Conservation (phyloP, 2,888 invertebrate genomes). For the Aphodius sticticus region DNA sequence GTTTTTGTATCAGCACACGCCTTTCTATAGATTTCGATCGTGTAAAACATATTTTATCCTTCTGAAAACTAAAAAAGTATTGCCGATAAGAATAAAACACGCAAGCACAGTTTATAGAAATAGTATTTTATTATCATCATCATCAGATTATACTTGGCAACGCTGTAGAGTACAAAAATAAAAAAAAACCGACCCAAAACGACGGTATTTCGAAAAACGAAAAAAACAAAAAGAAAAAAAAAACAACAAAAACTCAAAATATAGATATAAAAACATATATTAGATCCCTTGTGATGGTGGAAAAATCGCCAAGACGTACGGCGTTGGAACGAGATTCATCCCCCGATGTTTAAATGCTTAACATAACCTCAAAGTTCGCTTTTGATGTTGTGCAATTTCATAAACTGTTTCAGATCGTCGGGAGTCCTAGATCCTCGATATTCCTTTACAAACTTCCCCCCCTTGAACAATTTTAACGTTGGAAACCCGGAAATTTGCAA, state of each 20-base stretch:
- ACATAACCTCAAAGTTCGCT: constrained; percentile 5
- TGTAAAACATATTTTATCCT: too few relatives aligned
- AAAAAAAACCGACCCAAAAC: not conserved
- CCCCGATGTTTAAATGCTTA: not conserved
- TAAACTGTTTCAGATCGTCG: constrained; percentile 66
- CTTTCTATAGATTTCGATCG: too few relatives aligned
- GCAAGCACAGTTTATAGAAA: not conserved
- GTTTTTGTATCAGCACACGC: too few relatives aligned
- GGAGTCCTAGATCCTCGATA: constrained; percentile 67
- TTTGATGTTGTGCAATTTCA: constrained; percentile 46
- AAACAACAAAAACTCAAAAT: not conserved
- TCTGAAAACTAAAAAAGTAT: not conserved
- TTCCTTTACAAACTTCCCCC: constrained; percentile 63
- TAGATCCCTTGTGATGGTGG: not conserved
- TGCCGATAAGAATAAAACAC: not conserved
- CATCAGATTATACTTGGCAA: not conserved
- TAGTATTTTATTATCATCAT: not conserved
- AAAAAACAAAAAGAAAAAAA: not conserved
- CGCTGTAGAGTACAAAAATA: not conserved
- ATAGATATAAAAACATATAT: constrained; percentile 4
- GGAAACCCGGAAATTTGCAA: constrained; percentile 73
- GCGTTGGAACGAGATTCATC: not conserved
- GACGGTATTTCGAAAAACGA: not conserved
- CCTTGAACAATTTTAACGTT: constrained; percentile 69
- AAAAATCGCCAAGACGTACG: not conserved